Conservation (phyloP, 1,140 invertebrate species). For the Bemisia tabaci region DNA sequence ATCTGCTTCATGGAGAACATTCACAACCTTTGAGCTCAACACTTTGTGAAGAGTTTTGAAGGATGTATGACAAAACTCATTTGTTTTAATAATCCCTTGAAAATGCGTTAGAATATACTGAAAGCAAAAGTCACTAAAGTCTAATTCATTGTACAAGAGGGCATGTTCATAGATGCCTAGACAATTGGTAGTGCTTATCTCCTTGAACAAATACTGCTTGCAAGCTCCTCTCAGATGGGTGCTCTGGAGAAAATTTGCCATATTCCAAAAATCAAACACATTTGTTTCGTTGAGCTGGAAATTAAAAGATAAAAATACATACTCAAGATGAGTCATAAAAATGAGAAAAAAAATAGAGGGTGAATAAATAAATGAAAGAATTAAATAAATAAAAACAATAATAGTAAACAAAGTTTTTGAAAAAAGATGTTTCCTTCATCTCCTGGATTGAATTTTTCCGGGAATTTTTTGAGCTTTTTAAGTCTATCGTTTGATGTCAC, state of each 20-base stretch:
- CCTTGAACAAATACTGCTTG: neutral
- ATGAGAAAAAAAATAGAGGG: too few species aligned
- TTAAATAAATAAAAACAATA: too few species aligned
- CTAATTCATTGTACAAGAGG: neutral
- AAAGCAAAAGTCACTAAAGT: neutral
- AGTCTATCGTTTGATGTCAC: too few species aligned
- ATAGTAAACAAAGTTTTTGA: too few species aligned
- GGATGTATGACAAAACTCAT: neutral
- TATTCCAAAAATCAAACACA: neutral
- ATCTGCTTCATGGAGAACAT: neutral
- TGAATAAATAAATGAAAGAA: too few species aligned
- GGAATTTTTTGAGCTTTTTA: too few species aligned
- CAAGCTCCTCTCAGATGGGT: neutral
- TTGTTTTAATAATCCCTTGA: neutral
- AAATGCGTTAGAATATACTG: neutral
- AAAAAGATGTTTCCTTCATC: too few species aligned
- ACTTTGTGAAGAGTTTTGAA: neutral
- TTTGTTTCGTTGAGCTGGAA: neutral
- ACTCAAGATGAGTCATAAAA: neutral
- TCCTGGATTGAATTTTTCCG: too few species aligned
- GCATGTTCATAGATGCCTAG: neutral
- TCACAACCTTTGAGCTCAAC: neutral
- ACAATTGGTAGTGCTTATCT: neutral
- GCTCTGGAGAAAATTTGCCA: neutral
- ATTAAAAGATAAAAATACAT: neutral